Evolutionary conservation across 2,888 invertebrate species (phyloP).

Genomic region (Lasioglossum leucozonium): DNA sequence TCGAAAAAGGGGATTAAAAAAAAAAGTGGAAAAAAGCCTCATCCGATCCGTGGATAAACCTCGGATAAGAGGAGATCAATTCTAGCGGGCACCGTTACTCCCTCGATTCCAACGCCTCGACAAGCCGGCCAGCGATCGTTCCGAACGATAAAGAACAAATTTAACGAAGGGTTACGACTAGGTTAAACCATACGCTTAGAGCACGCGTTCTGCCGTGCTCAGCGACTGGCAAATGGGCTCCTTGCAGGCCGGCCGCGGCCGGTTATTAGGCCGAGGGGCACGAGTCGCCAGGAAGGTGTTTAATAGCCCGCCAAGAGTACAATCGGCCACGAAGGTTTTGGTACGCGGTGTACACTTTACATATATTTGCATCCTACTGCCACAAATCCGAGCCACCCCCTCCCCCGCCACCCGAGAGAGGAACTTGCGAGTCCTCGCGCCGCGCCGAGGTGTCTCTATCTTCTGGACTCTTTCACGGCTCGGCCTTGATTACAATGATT

Average conservation of each 20-base stretch:
- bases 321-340: conserved; percentile 75
- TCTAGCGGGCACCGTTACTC: neutral
- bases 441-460: conserved; percentile 71
- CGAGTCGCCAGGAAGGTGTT: conserved; percentile 81
- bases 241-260: conserved; percentile 53
- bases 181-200: conserved; percentile 74
- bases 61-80: conserved; percentile 1
- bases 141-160: conserved; percentile 79
- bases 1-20: neutral
- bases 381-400: conserved; percentile 74
- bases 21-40: conserved; percentile 12
- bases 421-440: conserved; percentile 62
- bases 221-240: conserved; percentile 52
- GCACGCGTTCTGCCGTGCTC: conserved; percentile 53
- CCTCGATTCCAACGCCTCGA: conserved; percentile 66
- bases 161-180: conserved; percentile 76
- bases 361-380: conserved; percentile 81
- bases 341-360: conserved; percentile 77
- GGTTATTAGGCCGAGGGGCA: conserved; percentile 69
- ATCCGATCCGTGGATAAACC: conserved; percentile 11
- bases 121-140: conserved; percentile 65
- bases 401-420: too few relatives aligned
- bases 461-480: conserved; percentile 49
- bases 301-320: conserved; percentile 82
- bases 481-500: conserved; percentile 28